phyloP scores from a whole-genome alignment of 2,113 vertebrate genomes.

The Diphyllodes magnificus region DNA sequence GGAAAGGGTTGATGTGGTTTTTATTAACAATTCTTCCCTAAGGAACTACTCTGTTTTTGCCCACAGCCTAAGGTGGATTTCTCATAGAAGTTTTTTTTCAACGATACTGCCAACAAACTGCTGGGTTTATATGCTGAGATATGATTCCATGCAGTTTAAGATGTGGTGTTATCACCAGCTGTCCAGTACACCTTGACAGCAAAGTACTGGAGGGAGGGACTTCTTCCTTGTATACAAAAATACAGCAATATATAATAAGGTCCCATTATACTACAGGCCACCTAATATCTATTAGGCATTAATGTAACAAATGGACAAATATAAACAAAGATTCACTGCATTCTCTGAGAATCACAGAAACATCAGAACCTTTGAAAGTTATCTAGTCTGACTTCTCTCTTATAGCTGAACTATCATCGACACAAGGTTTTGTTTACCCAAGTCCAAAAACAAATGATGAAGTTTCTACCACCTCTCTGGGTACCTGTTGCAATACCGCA shows the following conservation, averaged over 20 bases:
- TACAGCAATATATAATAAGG: background rate
- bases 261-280: background rate
- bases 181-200: background rate
- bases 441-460: background rate
- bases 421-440: background rate
- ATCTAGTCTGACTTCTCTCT: background rate
- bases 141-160: background rate
- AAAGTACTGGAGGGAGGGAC: background rate
- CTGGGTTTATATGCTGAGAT: background rate
- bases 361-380: background rate
- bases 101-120: background rate
- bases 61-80: background rate
- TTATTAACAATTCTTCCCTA: background rate
- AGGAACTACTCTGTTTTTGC: background rate
- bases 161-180: background rate
- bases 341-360: background rate
- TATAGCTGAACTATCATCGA: background rate
- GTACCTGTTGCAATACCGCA: background rate
- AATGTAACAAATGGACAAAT: background rate
- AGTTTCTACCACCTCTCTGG: background rate
- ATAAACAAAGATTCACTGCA: background rate
- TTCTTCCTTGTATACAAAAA: background rate
- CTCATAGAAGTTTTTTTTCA: background rate
- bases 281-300: background rate
- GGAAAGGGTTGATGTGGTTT: background rate